phyloP scores from a whole-genome alignment of 2,113 vertebrate genomes.

The Sakesphorus luctuosus region DNA sequence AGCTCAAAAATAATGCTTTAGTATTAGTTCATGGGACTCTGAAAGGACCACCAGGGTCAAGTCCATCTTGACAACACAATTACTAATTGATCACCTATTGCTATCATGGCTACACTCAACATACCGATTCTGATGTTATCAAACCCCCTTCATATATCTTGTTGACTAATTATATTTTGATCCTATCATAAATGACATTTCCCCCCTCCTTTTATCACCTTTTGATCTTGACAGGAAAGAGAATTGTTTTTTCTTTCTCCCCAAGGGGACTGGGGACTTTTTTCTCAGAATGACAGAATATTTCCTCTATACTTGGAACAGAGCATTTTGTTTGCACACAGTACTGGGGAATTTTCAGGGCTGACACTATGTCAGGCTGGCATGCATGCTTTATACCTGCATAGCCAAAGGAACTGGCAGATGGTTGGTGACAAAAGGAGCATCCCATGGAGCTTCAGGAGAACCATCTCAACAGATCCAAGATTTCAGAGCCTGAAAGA shows the following conservation, averaged over 20 bases:
- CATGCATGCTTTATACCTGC: conserved; percentile 6
- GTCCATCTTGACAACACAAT: background rate
- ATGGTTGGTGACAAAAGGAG: conserved; percentile 28
- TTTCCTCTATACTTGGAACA: background rate
- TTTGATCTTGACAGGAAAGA: background rate
- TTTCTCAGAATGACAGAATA: background rate
- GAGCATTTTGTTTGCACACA: conserved; percentile 10
- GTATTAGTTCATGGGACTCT: background rate
- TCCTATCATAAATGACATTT: background rate
- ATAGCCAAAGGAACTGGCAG: background rate
- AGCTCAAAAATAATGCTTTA: background rate
- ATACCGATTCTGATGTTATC: background rate
- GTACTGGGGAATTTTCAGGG: background rate
- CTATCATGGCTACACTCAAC: background rate
- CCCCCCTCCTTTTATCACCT: background rate
- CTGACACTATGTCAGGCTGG: background rate
- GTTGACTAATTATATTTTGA: background rate
- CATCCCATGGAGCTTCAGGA: background rate
- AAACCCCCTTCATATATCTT: background rate
- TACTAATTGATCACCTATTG: background rate
- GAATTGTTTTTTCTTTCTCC: background rate
- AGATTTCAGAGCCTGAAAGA: conserved; percentile 7
- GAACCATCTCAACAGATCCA: background rate
- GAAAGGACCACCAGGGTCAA: background rate
- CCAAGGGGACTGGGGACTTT: background rate